Base-by-base conservation (phyloP, 2,888 invertebrate species). In the Ditula angustiorana region DNA sequence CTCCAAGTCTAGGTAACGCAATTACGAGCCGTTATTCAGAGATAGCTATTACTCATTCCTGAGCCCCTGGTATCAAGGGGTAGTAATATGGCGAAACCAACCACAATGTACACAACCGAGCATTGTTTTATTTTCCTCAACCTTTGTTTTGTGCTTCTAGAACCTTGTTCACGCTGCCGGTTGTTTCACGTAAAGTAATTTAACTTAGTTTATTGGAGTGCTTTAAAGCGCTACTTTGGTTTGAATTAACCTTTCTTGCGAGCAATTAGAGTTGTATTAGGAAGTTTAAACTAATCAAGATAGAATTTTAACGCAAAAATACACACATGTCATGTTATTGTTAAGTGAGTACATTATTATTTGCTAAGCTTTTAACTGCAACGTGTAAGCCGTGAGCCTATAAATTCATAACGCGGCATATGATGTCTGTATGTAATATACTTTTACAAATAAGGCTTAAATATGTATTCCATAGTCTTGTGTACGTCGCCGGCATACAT, bases 21-120 rank as follows among this genome's bases (percentile, higher is more conserved):
- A 90, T 90, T 89, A 90, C 82, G 77, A 77, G 67, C 79, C 78
- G 86, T 88, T 90, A 90, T 87, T 90, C 90, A 90, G 82, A 83
- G 86, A 79, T 82, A 71, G 76, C 82, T 81, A 90, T 91, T 87
- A 91, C 84, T 91, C 90, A 90, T 87, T 79, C 77, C 81, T 79
- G 78, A 81, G 81, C 79, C 81, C 83, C 78, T 72, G 77, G 77
- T 83, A 87, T 83, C 80, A 83, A 57, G 58, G 63, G 58, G 52
- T 63, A 57, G 62, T 63, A 63, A 57, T 50, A 41, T 44, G 23
- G 41, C 60, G 41, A 60, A 50, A 50, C 50, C 50, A 50, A 50
- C 50, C 50, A 50, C 49, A 44, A 55, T n/a, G 35, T 35, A 41
- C 13, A 44, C 23, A 50, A 50, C 57, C 49, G 13, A 16, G 26